These are phyloP conservation scores for Agrilus cyanescens DNA, from an alignment of 2,888 invertebrate genomes.

Conservation along the genomic window DNA sequence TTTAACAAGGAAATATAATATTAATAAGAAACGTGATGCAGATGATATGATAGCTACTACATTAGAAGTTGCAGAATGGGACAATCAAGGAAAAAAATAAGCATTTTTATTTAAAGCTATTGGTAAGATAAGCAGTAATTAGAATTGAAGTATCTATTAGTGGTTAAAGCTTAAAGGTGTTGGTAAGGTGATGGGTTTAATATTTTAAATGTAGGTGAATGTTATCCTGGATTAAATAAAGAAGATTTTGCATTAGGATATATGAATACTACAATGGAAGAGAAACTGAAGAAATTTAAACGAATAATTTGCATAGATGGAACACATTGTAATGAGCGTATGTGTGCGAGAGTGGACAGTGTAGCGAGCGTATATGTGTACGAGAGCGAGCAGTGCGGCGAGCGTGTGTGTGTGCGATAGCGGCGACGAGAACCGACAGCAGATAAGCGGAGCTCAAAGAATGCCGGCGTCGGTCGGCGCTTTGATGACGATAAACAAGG, in stretches of 20 bases:
- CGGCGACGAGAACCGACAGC: too few relatives aligned
- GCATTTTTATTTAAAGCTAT: slow-evolving; percentile 11
- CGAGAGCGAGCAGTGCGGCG: too few relatives aligned
- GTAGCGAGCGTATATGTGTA: too few relatives aligned
- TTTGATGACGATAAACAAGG: too few relatives aligned
- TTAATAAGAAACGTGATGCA: slow-evolving; percentile 8
- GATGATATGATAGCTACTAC: slow-evolving; percentile 11
- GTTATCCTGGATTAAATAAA: slow-evolving; percentile 5
- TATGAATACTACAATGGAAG: slow-evolving; percentile 1
- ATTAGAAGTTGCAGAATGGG: slow-evolving; percentile 11
- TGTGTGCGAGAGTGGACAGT: too few relatives aligned
- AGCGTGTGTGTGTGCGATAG: too few relatives aligned
- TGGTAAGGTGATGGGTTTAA: not conserved
- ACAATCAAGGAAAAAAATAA: slow-evolving; percentile 9
- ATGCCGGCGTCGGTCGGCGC: too few relatives aligned
- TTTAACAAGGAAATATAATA: slow-evolving; percentile 11
- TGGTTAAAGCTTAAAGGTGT: too few relatives aligned
- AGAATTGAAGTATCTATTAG: not conserved
- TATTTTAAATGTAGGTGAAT: slow-evolving; percentile 9
- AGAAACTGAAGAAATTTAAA: slow-evolving; percentile 1
- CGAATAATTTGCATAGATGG: slow-evolving; percentile 8
- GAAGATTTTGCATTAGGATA: slow-evolving; percentile 1
- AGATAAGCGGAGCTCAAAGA: too few relatives aligned
- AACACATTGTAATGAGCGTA: too few relatives aligned
- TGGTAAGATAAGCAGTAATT: slow-evolving; percentile 6